A percentile compares a stretch with the other conserved stretches of the same genome.
These are phyloP conservation scores for Brassicogethes aeneus DNA, from an alignment of 2,888 invertebrate genomes.

Conservation along the genomic window DNA sequence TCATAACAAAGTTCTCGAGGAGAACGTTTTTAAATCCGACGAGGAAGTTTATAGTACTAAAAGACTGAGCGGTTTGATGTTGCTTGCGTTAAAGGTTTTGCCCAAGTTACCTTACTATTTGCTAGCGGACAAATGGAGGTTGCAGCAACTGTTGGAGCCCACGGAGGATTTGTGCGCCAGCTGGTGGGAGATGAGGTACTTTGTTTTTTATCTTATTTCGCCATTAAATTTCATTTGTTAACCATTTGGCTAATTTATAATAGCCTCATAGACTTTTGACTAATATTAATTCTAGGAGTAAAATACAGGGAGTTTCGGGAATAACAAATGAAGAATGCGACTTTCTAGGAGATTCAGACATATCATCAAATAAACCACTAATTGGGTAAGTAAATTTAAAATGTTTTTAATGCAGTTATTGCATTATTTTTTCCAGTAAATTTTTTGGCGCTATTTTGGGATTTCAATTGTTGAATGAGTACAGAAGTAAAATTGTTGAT, in stretches of 20 bases:
- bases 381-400: slow-evolving; percentile 39
- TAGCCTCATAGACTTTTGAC: too few species aligned
- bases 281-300: slow-evolving; percentile 20
- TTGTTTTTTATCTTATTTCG: slow-evolving; percentile 28
- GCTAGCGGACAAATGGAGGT: slow-evolving; percentile 48
- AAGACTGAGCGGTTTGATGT: slow-evolving; percentile 44
- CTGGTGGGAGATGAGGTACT: slow-evolving; percentile 47
- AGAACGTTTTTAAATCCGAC: slow-evolving; percentile 41
- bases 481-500: slow-evolving; percentile 12
- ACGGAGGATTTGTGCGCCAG: slow-evolving; percentile 22
- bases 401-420: slow-evolving; percentile 5
- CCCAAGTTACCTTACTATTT: slow-evolving; percentile 50
- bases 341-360: slow-evolving; percentile 44
- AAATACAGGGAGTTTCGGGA: slow-evolving; percentile 35
- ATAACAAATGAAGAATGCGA: slow-evolving; percentile 43
- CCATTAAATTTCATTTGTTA: neutral
- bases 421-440: slow-evolving; percentile 40
- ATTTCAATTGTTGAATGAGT: slow-evolving; percentile 47
- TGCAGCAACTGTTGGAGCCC: slow-evolving; percentile 32
- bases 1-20: slow-evolving; percentile 41
- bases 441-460: slow-evolving; percentile 49
- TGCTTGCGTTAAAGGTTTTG: slow-evolving; percentile 47
- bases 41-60: slow-evolving; percentile 36
- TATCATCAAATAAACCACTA: slow-evolving; percentile 47
- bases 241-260: neutral